Percentiles rank a stretch among this genome's conserved stretches.
phyloP scores from a whole-genome alignment of 2,888 invertebrate genomes.

The Leucoma salicis region DNA sequence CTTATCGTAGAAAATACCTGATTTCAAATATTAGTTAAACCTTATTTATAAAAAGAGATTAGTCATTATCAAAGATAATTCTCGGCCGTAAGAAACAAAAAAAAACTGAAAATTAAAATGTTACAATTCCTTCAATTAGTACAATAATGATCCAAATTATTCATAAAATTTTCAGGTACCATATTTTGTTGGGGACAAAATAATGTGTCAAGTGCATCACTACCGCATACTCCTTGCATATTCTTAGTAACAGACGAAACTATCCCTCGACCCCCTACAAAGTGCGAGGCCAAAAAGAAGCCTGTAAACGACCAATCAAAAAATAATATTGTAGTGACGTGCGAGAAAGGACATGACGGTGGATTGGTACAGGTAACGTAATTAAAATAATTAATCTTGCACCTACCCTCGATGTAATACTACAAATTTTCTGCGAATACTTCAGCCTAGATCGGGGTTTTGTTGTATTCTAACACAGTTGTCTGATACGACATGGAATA shows the following conservation, averaged over 20 bases:
- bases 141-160: too few species aligned
- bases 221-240: constrained; percentile 53
- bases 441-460: too few species aligned
- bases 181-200: constrained; percentile 73
- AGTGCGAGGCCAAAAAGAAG: constrained; percentile 53
- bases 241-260: constrained; percentile 68
- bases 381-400: not conserved
- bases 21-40: too few species aligned
- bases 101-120: too few species aligned
- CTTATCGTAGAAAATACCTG: too few species aligned
- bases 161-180: constrained; percentile 32
- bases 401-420: not conserved
- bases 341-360: constrained; percentile 66
- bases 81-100: too few species aligned
- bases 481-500: too few species aligned
- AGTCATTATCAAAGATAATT: too few species aligned
- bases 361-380: constrained; percentile 61
- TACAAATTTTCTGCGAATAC: too few species aligned
- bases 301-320: constrained; percentile 28
- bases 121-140: too few species aligned
- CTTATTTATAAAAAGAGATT: too few species aligned
- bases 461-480: too few species aligned
- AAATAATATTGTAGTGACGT: constrained; percentile 47
- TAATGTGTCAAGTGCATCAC: constrained; percentile 44
- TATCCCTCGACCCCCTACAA: constrained; percentile 56